phyloP scores from a whole-genome alignment of 2,113 vertebrate genomes.

The Cynopterus brachyotis region DNA sequence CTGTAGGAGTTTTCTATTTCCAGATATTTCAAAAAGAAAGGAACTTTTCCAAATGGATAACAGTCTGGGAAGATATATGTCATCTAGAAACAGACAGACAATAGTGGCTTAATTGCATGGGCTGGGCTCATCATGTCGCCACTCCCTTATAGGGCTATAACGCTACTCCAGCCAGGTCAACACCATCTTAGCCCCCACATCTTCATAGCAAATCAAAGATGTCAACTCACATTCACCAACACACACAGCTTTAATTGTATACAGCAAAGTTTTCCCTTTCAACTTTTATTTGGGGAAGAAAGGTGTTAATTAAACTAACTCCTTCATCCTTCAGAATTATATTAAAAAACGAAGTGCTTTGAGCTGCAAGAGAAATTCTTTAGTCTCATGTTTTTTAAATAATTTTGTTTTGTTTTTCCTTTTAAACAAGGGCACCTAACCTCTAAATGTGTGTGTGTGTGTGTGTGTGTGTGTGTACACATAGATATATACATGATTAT shows the following conservation, averaged over 20 bases:
- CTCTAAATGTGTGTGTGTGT: neutral
- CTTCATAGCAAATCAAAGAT: neutral
- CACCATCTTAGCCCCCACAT: neutral
- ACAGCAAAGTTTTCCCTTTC: slow-evolving; percentile 50
- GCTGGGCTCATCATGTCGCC: neutral
- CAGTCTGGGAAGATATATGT: neutral
- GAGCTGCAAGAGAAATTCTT: slow-evolving; percentile 58
- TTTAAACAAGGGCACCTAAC: slow-evolving; percentile 56
- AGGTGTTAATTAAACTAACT: slow-evolving; percentile 74
- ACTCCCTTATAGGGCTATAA: neutral
- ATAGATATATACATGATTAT: neutral
- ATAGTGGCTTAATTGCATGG: slow-evolving; percentile 2
- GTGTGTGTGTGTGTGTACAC: neutral
- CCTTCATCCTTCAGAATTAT: slow-evolving; percentile 67
- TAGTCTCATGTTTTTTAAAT: slow-evolving; percentile 59
- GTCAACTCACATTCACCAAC: slow-evolving; percentile 2
- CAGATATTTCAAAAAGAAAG: slow-evolving; percentile 50
- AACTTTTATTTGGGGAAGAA: neutral
- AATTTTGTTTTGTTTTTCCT: slow-evolving; percentile 6
- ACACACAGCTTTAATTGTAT: neutral
- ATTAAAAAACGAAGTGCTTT: slow-evolving; percentile 65
- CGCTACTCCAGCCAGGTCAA: neutral
- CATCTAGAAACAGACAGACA: slow-evolving; percentile 39
- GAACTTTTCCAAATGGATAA: neutral
- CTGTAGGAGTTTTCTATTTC: neutral